Evolutionary conservation across 2,113 vertebrate species (phyloP), one percentile per base, ranked within the genome.

Genomic region (Dromaius novaehollandiae): DNA sequence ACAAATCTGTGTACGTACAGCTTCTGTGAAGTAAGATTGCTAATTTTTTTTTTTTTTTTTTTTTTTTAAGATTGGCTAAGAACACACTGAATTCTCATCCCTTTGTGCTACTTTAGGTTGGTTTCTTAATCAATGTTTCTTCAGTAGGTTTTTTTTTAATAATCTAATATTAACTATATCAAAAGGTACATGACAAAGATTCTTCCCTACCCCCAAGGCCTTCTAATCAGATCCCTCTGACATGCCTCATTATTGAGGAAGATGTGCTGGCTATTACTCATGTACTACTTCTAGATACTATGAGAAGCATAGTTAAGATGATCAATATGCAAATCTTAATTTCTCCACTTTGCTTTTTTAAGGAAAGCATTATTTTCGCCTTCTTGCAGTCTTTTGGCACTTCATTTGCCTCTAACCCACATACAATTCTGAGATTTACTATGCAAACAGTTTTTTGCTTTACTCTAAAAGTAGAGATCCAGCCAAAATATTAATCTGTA

Each of bases 351-450:
- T 20, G 21, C 13, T 36, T 96, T 63, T 66, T 69, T 55, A 58
- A 95, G 19, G 38, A 94, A 96, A 42, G 61, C 71, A 64, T 64
- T 36, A 82, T 19, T 86, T 90, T 86, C 77, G 9, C 80, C 74
- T 86, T 83, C 64, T 86, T 68, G 38, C 9, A 7, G 26, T 16
- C 55, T 56, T 16, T 30, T 56, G 55, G 28, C 28, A 65, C 32
- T 80, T 73, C 83, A 80, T 19, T 82, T 82, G 56, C 70, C 66
- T 86, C 48, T 74, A 77, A n/a, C 15, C 1, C 44, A 40, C 50
- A 56, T 7, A 36, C 17, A 24, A 26, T 6, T 74, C 48, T 80
- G 71, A 68, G 73, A 80, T 92, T 95, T 95, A 68, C 91, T 86
- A 22, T 61, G 73, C 58, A 96, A 95, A 90, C 58, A 86, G 15